A percentile compares a stretch with the other conserved stretches of the same genome.
Conservation (phyloP, 2,888 invertebrate genomes). For the Elegia similella region DNA sequence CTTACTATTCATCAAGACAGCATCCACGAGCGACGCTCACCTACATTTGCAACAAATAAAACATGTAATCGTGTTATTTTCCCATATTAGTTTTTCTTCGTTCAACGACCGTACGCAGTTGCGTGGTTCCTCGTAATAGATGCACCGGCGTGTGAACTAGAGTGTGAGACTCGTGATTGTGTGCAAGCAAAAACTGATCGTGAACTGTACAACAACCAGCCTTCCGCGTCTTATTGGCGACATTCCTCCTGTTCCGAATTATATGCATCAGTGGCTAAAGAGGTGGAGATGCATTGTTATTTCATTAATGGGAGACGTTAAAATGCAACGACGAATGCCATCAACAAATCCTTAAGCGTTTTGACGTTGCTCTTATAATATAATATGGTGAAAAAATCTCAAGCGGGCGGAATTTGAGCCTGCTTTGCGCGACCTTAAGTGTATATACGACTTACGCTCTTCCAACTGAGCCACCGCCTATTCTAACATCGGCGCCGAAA, state of each 20-base stretch:
- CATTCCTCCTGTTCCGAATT: constrained; percentile 7
- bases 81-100: constrained; percentile 34
- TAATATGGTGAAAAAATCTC: no score
- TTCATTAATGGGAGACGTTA: no score
- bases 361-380: no score
- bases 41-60: constrained; percentile 1
- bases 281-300: neutral
- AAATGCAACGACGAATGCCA: no score
- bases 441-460: no score
- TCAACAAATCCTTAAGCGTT: no score
- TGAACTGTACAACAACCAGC: neutral
- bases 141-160: constrained; percentile 64
- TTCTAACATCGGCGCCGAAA: no score
- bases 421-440: no score
- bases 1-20: neutral
- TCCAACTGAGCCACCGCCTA: no score
- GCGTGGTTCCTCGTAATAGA: constrained; percentile 40
- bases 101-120: constrained; percentile 46
- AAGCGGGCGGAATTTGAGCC: no score
- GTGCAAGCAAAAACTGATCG: constrained; percentile 11
- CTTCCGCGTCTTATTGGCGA: constrained; percentile 12
- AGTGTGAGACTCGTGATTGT: constrained; percentile 64
- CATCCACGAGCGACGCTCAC: neutral
- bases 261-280: neutral
- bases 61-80: constrained; percentile 6